A percentile compares a stretch with the other conserved stretches of the same genome.
These are phyloP conservation scores for Eudorcas thomsonii DNA, from an alignment of 2,113 vertebrate species.

Conservation along the genomic window DNA sequence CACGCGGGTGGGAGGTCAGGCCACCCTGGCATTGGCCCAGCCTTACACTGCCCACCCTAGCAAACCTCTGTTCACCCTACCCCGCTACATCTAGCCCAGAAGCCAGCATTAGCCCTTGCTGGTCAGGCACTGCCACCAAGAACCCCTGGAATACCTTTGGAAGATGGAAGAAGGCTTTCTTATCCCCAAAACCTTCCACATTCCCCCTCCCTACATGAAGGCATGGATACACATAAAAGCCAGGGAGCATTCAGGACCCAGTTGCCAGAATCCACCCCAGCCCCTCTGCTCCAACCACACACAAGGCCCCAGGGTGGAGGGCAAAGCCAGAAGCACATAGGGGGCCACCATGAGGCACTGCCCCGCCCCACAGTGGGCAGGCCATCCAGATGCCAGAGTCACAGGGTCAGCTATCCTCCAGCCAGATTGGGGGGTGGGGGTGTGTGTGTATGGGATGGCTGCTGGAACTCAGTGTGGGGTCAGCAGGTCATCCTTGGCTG, in stretches of 20 bases:
- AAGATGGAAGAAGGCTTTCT: background rate
- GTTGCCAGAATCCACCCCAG: background rate
- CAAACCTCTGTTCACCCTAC: background rate
- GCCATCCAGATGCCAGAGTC: background rate
- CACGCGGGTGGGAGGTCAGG: background rate
- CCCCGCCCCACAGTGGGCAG: background rate
- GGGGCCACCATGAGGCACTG: no score
- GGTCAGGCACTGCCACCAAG: background rate
- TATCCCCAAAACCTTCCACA: background rate
- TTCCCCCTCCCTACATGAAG: background rate
- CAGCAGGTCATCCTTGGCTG: background rate
- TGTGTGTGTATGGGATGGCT: background rate
- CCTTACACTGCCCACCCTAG: background rate
- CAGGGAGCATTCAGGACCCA: background rate
- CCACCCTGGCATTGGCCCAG: slow-evolving; percentile 38
- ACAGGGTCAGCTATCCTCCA: background rate
- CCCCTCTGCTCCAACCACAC: background rate
- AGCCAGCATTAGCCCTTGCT: slow-evolving; percentile 26
- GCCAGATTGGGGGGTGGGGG: background rate
- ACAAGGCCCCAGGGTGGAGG: background rate
- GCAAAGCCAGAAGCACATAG: background rate
- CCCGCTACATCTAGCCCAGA: background rate
- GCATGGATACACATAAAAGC: background rate
- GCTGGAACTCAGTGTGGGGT: background rate
- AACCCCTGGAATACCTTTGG: background rate